Conservation (phyloP, 2,113 vertebrate species). For the Hemicordylus capensis region DNA sequence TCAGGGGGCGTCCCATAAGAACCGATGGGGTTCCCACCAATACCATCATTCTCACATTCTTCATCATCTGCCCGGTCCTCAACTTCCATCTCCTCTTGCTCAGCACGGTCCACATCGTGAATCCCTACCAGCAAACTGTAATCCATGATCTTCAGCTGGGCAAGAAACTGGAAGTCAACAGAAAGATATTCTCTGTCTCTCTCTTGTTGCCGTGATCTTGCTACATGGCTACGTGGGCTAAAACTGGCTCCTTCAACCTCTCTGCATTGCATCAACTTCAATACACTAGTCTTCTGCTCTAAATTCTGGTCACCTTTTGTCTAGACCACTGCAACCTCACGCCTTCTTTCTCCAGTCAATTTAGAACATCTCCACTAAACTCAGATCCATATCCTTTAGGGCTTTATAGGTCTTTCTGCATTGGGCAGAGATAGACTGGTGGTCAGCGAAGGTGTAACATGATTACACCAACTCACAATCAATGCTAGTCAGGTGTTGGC, state of each 20-base stretch:
- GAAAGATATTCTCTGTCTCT: not conserved
- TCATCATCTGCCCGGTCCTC: conserved; percentile 90
- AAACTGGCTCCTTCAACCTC: not conserved
- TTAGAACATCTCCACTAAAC: not conserved
- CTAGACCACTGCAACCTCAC: not conserved
- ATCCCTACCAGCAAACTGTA: conserved; percentile 96
- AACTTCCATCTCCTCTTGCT: conserved; percentile 96
- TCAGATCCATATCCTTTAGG: too few species aligned
- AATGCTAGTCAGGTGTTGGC: too few species aligned
- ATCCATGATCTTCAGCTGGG: conserved; percentile 98
- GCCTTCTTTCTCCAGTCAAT: not conserved
- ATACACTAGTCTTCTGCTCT: too few species aligned
- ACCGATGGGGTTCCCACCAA: conserved; percentile 82
- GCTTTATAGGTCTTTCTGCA: too few species aligned
- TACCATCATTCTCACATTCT: conserved; percentile 89
- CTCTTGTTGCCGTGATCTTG: not conserved
- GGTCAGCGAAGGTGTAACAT: too few species aligned
- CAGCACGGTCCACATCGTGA: conserved; percentile 92
- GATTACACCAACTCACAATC: too few species aligned
- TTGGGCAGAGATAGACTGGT: too few species aligned
- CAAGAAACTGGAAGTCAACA: conserved; percentile 82
- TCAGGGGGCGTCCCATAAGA: conserved; percentile 92
- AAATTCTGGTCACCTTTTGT: not conserved
- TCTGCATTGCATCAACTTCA: not conserved
- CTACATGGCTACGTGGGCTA: accelerated